These are phyloP conservation scores for Cavia porcellus DNA, from an alignment of 2,113 vertebrate species.

Conservation along the genomic window DNA sequence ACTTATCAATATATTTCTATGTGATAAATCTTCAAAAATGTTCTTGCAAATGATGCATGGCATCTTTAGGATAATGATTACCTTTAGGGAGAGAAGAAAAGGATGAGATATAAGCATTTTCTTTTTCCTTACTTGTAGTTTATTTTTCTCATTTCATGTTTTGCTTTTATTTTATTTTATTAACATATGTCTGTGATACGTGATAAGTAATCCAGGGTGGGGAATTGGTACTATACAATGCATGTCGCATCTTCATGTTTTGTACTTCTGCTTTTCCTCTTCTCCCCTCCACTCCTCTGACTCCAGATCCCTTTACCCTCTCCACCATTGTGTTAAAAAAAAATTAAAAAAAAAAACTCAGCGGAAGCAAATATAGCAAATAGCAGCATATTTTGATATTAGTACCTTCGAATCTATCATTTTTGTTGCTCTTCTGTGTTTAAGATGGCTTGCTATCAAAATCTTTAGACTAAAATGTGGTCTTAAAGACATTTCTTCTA, in stretches of 20 bases:
- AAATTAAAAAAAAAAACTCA: not conserved
- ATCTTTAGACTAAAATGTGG: not conserved
- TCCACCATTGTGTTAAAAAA: not conserved
- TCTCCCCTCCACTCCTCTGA: too few species aligned
- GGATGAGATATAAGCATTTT: not conserved
- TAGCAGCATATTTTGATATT: not conserved
- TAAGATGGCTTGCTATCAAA: constrained; percentile 32
- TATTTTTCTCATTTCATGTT: not conserved
- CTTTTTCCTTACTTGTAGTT: not conserved
- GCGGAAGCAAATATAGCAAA: not conserved
- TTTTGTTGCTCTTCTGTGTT: not conserved
- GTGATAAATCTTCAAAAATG: not conserved
- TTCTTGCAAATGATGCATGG: not conserved
- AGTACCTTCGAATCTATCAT: not conserved
- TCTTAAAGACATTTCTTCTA: not conserved
- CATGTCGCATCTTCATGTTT: not conserved
- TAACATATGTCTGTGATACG: not conserved
- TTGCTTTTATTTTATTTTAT: not conserved
- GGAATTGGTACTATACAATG: not conserved
- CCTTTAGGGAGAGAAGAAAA: not conserved
- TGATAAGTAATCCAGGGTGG: not conserved
- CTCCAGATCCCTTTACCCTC: not conserved
- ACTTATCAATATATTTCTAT: not conserved
- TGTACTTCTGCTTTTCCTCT: not conserved
- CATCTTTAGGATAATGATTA: not conserved